These are phyloP conservation scores for Psittacula derbiana DNA, from an alignment of 2,797 vertebrate species.

Conservation along the genomic window DNA sequence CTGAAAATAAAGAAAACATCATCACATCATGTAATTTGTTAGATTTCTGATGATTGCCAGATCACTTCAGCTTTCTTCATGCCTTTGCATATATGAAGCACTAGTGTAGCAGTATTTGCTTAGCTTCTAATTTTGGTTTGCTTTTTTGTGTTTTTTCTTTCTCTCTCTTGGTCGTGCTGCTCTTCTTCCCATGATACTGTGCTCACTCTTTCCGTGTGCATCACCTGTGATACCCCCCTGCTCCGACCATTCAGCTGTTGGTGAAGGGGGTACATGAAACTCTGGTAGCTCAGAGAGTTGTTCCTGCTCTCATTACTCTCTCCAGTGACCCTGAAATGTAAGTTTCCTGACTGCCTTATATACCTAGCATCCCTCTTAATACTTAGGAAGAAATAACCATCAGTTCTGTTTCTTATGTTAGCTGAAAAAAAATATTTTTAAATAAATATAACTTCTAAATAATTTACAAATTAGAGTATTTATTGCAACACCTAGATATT, in stretches of 20 bases:
- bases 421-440: neutral
- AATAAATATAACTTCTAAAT: neutral
- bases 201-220: conserved; percentile 89
- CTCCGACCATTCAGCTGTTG: conserved; percentile 97
- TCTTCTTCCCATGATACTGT: conserved; percentile 82
- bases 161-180: conserved; percentile 80
- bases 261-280: conserved; percentile 99
- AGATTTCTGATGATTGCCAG: conserved; percentile 35
- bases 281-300: conserved; percentile 99
- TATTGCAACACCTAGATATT: neutral
- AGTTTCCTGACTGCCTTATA: conserved; percentile 86
- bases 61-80: conserved; percentile 61
- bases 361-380: conserved; percentile 76
- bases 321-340: conserved; percentile 99
- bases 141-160: conserved; percentile 86
- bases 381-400: conserved; percentile 81
- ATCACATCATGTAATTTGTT: neutral
- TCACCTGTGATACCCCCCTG: conserved; percentile 91
- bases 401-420: conserved; percentile 31
- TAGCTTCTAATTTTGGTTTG: conserved; percentile 90
- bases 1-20: neutral
- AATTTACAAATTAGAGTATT: neutral
- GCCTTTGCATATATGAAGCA: conserved; percentile 75
- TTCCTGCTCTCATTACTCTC: conserved; percentile 99
- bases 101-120: conserved; percentile 80